These are phyloP conservation scores for Hirudinaria manillensis DNA, from an alignment of 2,888 invertebrate genomes.

Conservation along the genomic window DNA sequence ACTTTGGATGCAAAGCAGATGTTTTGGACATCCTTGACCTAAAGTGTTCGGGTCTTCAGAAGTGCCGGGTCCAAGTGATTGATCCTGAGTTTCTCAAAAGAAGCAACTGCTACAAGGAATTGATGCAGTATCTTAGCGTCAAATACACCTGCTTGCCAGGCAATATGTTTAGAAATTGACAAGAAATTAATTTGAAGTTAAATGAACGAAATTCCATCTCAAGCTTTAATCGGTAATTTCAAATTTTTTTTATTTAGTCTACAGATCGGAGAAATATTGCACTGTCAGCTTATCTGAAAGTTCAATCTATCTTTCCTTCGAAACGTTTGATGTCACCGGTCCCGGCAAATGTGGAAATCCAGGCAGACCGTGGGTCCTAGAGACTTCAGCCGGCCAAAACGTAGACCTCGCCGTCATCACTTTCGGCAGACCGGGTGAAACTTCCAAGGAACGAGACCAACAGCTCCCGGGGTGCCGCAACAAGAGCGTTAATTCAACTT, in stretches of 20 bases:
- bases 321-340: background rate
- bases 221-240: no score
- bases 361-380: background rate
- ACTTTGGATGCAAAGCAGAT: conserved; percentile 27
- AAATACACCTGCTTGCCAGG: background rate
- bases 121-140: conserved; percentile 11
- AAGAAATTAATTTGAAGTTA: background rate
- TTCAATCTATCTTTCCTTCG: background rate
- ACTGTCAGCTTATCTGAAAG: background rate
- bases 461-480: background rate
- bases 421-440: background rate
- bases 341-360: background rate
- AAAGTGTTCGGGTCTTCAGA: conserved; percentile 25
- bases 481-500: background rate
- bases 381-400: background rate
- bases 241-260: background rate
- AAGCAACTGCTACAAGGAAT: background rate
- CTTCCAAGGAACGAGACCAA: background rate
- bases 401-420: background rate
- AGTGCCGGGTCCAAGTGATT: background rate
- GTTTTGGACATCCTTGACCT: conserved; percentile 18
- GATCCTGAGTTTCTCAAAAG: background rate
- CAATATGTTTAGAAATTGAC: background rate
- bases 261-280: background rate
- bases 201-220: background rate